Percentiles rank a stretch among this genome's conserved stretches.
Conservation (phyloP, 2,888 invertebrate species). For the Ectropis crepuscularia region DNA sequence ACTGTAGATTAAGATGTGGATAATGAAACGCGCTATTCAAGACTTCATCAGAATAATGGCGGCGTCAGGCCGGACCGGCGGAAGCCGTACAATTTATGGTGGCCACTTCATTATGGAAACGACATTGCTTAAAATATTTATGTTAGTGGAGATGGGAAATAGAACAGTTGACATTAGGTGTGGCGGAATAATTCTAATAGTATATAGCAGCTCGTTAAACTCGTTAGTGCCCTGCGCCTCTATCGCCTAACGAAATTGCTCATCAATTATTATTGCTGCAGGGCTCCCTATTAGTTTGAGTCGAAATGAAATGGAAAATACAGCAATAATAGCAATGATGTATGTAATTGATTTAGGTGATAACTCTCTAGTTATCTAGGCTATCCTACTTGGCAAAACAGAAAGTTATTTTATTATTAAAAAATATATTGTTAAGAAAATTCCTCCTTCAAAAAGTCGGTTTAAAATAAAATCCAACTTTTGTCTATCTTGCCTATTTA, state of each 20-base stretch:
- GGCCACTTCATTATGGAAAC: constrained; percentile 21
- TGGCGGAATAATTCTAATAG: background rate
- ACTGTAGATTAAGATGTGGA: constrained; percentile 27
- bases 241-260: background rate
- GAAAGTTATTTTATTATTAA: too few species aligned
- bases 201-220: background rate
- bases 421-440: too few species aligned
- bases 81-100: constrained; percentile 29
- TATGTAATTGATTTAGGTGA: too few species aligned
- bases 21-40: constrained; percentile 9
- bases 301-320: too few species aligned
- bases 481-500: too few species aligned
- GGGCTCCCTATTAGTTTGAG: too few species aligned
- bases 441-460: too few species aligned
- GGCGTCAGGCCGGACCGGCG: constrained; percentile 19
- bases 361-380: too few species aligned
- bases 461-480: too few species aligned
- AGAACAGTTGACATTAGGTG: constrained; percentile 7
- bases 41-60: constrained; percentile 29
- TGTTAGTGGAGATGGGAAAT: constrained; percentile 6
- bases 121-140: constrained; percentile 6
- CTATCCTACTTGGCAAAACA: too few species aligned
- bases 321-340: too few species aligned
- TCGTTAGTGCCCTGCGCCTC: background rate
- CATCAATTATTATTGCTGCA: too few species aligned